A percentile compares a stretch with the other conserved stretches of the same genome.
Evolutionary conservation across 2,888 invertebrate genomes (phyloP).

Genomic region (Latheticus oryzae): DNA sequence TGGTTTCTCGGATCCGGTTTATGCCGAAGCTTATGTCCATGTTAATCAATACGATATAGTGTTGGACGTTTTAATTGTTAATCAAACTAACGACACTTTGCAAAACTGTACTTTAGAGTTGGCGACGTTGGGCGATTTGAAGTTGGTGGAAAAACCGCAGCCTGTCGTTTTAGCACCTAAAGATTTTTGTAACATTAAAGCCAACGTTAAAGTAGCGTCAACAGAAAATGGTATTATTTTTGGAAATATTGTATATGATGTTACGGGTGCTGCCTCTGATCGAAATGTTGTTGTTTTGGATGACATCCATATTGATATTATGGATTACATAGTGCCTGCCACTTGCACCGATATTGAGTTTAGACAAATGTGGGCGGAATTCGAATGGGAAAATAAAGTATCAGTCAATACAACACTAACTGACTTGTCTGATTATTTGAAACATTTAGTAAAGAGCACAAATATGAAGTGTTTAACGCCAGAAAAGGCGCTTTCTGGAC

Average conservation of each 20-base stretch:
- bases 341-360: constrained; percentile 95
- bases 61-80: constrained; percentile 96
- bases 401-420: constrained; percentile 94
- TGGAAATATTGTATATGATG: constrained; percentile 98
- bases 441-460: constrained; percentile 91
- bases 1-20: constrained; percentile 99
- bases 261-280: constrained; percentile 91
- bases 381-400: constrained; percentile 99
- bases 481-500: constrained; percentile 94
- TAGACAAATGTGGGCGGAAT: constrained; percentile 99
- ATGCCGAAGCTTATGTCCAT: constrained; percentile 99
- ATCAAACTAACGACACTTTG: constrained; percentile 97
- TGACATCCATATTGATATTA: constrained; percentile 99
- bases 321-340: constrained; percentile 99
- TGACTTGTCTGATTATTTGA: constrained; percentile 92
- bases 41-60: constrained; percentile 99
- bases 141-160: constrained; percentile 97
- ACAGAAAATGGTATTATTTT: constrained; percentile 99
- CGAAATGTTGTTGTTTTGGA: constrained; percentile 98
- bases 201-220: constrained; percentile 98
- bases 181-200: constrained; percentile 98
- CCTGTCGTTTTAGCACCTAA: constrained; percentile 95
- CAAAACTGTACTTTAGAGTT: constrained; percentile 98
- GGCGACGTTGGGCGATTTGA: constrained; percentile 97
- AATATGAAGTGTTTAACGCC: constrained; percentile 99